These are phyloP conservation scores for Eremobia ochroleuca DNA, from an alignment of 2,888 invertebrate genomes.

Conservation along the genomic window DNA sequence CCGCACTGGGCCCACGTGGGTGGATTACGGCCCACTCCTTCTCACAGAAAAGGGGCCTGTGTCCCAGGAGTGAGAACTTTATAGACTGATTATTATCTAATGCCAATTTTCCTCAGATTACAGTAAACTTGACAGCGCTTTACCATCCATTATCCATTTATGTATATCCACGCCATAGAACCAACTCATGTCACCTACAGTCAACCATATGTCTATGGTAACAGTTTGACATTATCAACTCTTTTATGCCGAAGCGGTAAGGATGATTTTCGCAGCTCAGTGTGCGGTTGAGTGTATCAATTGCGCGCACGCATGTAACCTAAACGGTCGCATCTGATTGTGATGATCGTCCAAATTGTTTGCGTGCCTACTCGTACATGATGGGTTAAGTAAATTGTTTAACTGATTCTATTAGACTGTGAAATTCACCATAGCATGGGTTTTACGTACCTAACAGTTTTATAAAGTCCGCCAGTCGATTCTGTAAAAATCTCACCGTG, in stretches of 20 bases:
- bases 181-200: conserved; percentile 4
- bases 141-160: conserved; percentile 30
- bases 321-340: conserved; percentile 53
- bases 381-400: conserved; percentile 24
- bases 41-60: no score
- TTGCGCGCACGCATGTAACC: conserved; percentile 50
- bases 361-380: conserved; percentile 15
- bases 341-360: conserved; percentile 44
- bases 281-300: conserved; percentile 12
- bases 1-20: no score
- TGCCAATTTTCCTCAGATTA: conserved; percentile 21
- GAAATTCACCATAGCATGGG: neutral
- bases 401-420: conserved; percentile 14
- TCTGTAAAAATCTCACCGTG: no score
- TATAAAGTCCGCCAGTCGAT: no score
- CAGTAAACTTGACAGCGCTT: conserved; percentile 18
- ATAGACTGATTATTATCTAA: neutral
- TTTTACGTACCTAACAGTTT: neutral
- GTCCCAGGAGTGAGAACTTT: no score
- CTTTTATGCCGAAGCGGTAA: neutral
- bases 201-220: neutral
- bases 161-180: conserved; percentile 24
- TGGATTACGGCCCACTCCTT: no score
- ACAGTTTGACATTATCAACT: neutral
- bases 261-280: neutral